Conservation (phyloP, 1,140 invertebrate species). For the Ericerus pela region DNA sequence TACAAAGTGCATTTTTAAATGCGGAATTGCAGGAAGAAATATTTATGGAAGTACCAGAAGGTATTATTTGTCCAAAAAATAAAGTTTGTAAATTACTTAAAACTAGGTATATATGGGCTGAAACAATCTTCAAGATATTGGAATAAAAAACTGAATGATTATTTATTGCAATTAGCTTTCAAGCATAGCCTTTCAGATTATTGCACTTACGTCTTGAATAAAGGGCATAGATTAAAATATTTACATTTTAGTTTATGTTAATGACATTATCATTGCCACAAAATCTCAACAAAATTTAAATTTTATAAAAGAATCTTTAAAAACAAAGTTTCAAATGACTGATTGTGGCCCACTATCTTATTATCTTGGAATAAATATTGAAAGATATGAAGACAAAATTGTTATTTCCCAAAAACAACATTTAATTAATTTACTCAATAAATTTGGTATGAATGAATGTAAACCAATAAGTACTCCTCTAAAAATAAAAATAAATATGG, state of each 20-base stretch:
- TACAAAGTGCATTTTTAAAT: conserved; percentile 32
- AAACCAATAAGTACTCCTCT: conserved; percentile 8
- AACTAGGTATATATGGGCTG: conserved; percentile 7
- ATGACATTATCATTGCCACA: not conserved
- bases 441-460: conserved; percentile 9
- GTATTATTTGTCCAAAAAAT: not conserved
- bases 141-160: conserved; percentile 6
- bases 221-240: too few species aligned
- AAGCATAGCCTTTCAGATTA: not conserved
- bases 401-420: not conserved
- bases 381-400: not conserved
- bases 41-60: conserved; percentile 13
- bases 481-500: not conserved
- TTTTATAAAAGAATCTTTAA: not conserved
- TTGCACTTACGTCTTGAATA: too few species aligned
- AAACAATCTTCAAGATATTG: conserved; percentile 12
- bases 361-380: conserved; percentile 15
- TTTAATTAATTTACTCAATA: not conserved
- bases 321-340: conserved; percentile 12
- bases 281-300: not conserved
- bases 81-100: conserved; percentile 14
- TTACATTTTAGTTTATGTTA: not conserved
- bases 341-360: not conserved
- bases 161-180: conserved; percentile 23
- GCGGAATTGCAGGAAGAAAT: conserved; percentile 20